A percentile compares a stretch with the other conserved stretches of the same genome.
These are phyloP conservation scores for Aselliscus stoliczkanus DNA, from an alignment of 2,797 vertebrate genomes.

Conservation along the genomic window DNA sequence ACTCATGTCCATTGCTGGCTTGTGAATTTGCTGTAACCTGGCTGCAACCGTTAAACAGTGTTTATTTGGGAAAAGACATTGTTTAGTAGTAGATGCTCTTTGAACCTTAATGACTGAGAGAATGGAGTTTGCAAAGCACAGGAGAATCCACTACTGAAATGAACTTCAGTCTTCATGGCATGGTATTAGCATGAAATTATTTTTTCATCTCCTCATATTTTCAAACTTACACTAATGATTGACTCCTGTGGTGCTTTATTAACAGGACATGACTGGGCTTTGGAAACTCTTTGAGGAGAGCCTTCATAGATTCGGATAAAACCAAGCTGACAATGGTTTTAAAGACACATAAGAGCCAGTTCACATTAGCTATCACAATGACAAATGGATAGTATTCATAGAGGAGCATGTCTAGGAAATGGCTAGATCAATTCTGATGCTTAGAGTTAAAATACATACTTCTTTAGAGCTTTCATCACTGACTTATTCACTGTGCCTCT, in stretches of 20 bases:
- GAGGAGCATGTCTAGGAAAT: background rate
- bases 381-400: background rate
- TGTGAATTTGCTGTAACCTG: background rate
- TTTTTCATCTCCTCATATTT: conserved; percentile 44
- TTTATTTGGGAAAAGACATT: background rate
- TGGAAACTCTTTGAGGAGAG: background rate
- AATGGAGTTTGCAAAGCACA: background rate
- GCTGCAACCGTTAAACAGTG: background rate
- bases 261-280: background rate
- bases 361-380: background rate
- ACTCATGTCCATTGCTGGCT: background rate
- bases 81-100: background rate
- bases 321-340: background rate
- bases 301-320: background rate
- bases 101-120: background rate
- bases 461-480: background rate
- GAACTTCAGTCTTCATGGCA: background rate
- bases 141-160: background rate
- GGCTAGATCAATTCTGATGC: background rate
- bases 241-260: conserved; percentile 29
- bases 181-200: background rate
- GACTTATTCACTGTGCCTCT: too few relatives aligned
- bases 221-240: conserved; percentile 8
- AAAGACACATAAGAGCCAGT: background rate
- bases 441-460: background rate